Percentiles rank a stretch among this genome's conserved stretches.
These are phyloP conservation scores for Nomia melanderi DNA, from an alignment of 1,140 invertebrate species.

Conservation along the genomic window DNA sequence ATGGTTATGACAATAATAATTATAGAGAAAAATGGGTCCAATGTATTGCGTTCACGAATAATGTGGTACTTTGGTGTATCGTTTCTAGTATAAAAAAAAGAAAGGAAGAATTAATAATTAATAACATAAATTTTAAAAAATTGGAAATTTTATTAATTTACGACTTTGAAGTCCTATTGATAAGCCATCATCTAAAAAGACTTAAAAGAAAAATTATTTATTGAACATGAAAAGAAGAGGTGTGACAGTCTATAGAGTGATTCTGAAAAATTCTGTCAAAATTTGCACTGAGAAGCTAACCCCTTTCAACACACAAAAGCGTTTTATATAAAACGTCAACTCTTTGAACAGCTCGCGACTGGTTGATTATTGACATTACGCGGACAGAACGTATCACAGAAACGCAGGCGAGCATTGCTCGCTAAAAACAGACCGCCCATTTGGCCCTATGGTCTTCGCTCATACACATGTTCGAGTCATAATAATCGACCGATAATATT, in stretches of 20 bases:
- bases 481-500: conserved; percentile 30
- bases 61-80: too few species aligned
- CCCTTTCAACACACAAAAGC: background rate
- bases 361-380: conserved; percentile 29
- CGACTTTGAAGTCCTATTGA: too few species aligned
- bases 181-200: too few species aligned
- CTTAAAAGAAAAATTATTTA: background rate
- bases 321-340: background rate
- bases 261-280: background rate
- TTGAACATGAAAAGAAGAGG: background rate
- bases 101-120: too few species aligned
- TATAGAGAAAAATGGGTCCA: too few species aligned
- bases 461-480: background rate
- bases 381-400: background rate
- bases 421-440: conserved; percentile 52
- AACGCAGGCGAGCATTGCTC: conserved; percentile 20
- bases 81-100: too few species aligned
- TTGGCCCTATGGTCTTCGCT: background rate
- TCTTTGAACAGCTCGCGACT: conserved; percentile 15
- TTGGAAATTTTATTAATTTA: too few species aligned
- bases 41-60: too few species aligned
- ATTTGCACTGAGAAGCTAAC: conserved; percentile 9
- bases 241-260: background rate
- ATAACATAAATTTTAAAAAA: too few species aligned
- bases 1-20: too few species aligned